phyloP scores from a whole-genome alignment of 2,797 vertebrate genomes.

The Vireo griseus region DNA sequence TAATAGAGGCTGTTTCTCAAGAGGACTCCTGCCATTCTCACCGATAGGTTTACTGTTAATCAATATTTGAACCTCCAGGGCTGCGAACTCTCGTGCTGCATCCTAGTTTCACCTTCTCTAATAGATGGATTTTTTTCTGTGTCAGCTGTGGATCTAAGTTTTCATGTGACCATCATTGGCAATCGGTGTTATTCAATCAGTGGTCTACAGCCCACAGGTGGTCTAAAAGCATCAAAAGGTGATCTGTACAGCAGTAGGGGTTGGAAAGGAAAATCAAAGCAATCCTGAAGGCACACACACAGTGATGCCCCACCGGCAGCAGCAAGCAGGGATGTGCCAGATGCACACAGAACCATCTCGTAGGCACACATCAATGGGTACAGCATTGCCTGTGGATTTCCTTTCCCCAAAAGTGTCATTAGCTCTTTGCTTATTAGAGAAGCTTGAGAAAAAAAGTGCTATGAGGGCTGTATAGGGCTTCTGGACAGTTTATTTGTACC shows the following conservation, averaged over 20 bases:
- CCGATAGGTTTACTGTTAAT: background rate
- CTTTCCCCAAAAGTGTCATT: background rate
- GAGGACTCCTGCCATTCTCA: background rate
- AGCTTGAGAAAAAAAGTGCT: background rate
- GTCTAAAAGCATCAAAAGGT: conserved; percentile 7
- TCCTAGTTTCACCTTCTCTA: conserved; percentile 20
- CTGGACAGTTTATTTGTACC: background rate
- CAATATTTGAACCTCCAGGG: conserved; percentile 22
- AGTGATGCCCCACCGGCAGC: accelerated
- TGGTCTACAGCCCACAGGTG: background rate
- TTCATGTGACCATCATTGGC: background rate
- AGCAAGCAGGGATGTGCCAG: background rate
- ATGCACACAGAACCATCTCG: background rate
- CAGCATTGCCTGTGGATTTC: background rate
- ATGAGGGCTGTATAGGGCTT: background rate
- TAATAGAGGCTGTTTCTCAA: background rate
- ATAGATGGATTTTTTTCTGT: conserved; percentile 1
- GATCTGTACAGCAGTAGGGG: conserved; percentile 3
- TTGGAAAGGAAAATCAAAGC: conserved; percentile 6
- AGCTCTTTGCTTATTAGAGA: background rate
- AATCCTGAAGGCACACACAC: background rate
- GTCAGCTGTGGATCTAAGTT: conserved; percentile 12
- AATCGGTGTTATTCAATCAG: background rate
- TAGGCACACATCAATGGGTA: background rate
- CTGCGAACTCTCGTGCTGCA: background rate